These are phyloP conservation scores for Dascyllus trimaculatus DNA, from an alignment of 2,113 vertebrate genomes.

Conservation along the genomic window DNA sequence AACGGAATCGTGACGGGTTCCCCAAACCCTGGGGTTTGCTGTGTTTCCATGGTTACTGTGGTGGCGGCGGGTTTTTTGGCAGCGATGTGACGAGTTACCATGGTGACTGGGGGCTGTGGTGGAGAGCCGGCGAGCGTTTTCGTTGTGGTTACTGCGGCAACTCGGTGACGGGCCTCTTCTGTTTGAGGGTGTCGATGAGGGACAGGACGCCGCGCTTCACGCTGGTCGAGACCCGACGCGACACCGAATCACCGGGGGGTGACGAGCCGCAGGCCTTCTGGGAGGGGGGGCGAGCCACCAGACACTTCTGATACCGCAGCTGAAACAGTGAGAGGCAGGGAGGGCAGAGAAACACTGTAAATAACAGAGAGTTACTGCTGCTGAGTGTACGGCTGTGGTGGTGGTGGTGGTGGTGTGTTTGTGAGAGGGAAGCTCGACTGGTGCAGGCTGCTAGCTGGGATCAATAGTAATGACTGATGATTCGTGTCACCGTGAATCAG, in stretches of 20 bases:
- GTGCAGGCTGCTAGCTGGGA: constrained; percentile 49
- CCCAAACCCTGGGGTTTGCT: constrained; percentile 37
- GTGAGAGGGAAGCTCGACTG: constrained; percentile 27
- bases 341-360: constrained; percentile 10
- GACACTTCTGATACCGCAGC: constrained; percentile 98
- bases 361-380: constrained; percentile 61
- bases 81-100: constrained; percentile 63
- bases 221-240: constrained; percentile 94
- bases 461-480: constrained; percentile 75
- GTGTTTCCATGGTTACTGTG: constrained; percentile 60
- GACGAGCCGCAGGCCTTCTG: constrained; percentile 91
- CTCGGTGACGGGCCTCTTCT: constrained; percentile 93
- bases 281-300: constrained; percentile 94
- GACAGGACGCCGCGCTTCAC: constrained; percentile 96
- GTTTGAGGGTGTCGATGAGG: constrained; percentile 99
- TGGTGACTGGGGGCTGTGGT: constrained; percentile 59
- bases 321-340: constrained; percentile 59
- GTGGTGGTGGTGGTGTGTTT: constrained; percentile 15
- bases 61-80: constrained; percentile 46
- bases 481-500: constrained; percentile 62
- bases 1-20: constrained; percentile 8
- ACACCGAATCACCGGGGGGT: constrained; percentile 93
- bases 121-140: constrained; percentile 55
- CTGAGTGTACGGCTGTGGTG: constrained; percentile 29
- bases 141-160: constrained; percentile 85